These are phyloP conservation scores for Melieria crassipennis DNA, from an alignment of 2,888 invertebrate genomes.

Conservation along the genomic window DNA sequence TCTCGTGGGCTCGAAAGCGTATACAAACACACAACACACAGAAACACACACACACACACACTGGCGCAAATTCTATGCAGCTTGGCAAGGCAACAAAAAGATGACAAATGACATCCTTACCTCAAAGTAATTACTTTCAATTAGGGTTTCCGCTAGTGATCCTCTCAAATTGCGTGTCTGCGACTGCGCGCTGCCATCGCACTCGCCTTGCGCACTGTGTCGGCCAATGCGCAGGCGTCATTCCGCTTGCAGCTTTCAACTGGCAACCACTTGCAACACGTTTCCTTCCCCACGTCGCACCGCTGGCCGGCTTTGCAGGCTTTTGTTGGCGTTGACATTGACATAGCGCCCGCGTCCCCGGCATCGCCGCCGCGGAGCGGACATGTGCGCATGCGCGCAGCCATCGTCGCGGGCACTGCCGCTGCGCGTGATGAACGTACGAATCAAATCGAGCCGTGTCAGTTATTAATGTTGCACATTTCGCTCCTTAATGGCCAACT, in stretches of 20 bases:
- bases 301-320: conserved; percentile 40
- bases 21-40: too few species aligned
- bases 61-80: not conserved
- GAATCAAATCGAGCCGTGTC: conserved; percentile 64
- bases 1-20: too few species aligned
- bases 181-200: conserved; percentile 1
- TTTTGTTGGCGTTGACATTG: conserved; percentile 61
- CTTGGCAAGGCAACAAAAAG: conserved; percentile 47
- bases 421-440: conserved; percentile 46
- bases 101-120: conserved; percentile 54
- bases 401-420: conserved; percentile 11
- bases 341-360: conserved; percentile 54
- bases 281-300: conserved; percentile 8
- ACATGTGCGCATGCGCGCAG: conserved; percentile 24
- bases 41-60: too few species aligned
- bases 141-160: conserved; percentile 48
- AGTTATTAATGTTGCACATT: conserved; percentile 67
- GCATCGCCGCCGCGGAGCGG: conserved; percentile 35
- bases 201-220: conserved; percentile 15
- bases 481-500: conserved; percentile 66
- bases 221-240: conserved; percentile 52
- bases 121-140: conserved; percentile 64
- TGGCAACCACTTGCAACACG: conserved; percentile 25
- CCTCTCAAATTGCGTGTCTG: conserved; percentile 27
- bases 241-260: conserved; percentile 27